Percentiles rank a stretch among this genome's conserved stretches.
phyloP scores from a whole-genome alignment of 2,797 vertebrate species.

The Malacoctenus gilli region DNA sequence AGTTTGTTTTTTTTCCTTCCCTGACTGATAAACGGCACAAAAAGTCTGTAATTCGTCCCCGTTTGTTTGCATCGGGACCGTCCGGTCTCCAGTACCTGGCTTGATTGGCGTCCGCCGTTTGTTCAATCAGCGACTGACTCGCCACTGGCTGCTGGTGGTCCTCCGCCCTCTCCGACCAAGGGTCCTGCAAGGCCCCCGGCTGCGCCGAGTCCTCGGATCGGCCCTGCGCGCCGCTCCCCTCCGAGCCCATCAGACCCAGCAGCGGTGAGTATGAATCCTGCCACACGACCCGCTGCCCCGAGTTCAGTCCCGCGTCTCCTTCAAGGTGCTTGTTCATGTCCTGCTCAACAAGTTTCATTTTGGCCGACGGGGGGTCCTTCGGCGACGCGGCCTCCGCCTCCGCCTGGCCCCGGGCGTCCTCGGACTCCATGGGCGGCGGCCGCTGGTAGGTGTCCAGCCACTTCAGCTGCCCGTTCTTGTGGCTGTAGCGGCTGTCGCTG shows the following conservation, averaged over 20 bases:
- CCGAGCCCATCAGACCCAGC: constrained; percentile 71
- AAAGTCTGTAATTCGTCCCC: too few species aligned
- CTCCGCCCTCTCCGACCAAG: constrained; percentile 72
- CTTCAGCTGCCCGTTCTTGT: constrained; percentile 92
- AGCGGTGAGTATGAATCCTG: constrained; percentile 74
- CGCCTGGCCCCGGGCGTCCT: constrained; percentile 65
- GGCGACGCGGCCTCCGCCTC: constrained; percentile 35
- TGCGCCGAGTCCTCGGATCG: constrained; percentile 48
- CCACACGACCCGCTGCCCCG: constrained; percentile 69
- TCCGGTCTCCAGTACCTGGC: constrained; percentile 65
- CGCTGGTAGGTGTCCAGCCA: constrained; percentile 91
- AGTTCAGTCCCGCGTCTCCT: constrained; percentile 57
- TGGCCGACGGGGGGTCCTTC: constrained; percentile 62
- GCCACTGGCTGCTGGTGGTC: constrained; percentile 73
- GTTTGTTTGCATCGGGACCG: too few species aligned
- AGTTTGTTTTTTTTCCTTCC: constrained; percentile 32
- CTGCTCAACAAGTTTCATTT: constrained; percentile 74
- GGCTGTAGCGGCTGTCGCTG: constrained; percentile 90
- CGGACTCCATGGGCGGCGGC: constrained; percentile 66
- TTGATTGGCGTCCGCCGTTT: constrained; percentile 75
- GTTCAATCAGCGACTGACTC: constrained; percentile 76
- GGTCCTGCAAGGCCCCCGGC: constrained; percentile 62
- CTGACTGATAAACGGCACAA: constrained; percentile 49
- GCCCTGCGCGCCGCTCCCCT: constrained; percentile 51
- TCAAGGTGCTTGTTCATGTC: constrained; percentile 68